phyloP scores from a whole-genome alignment of 2,888 invertebrate genomes.

The Lasioglossum villosulum region DNA sequence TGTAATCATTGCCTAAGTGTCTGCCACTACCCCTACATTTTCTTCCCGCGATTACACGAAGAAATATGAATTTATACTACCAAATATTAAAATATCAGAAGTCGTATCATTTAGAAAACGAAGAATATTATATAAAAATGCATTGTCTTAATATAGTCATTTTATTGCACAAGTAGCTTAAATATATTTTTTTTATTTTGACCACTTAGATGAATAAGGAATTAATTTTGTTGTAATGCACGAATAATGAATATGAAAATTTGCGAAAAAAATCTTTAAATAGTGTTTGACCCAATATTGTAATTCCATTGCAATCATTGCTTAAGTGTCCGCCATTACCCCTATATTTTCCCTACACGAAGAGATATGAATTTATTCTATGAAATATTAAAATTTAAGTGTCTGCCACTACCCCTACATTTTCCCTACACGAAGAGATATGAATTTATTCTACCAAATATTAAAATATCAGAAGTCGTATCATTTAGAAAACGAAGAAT shows the following conservation, averaged over 20 bases:
- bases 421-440: neutral
- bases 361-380: no score
- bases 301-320: no score
- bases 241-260: neutral
- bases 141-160: no score
- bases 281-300: neutral
- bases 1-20: neutral
- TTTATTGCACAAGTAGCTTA: no score
- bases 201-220: no score
- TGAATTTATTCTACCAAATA: neutral
- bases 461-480: neutral
- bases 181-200: no score
- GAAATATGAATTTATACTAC: no score
- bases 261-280: no score
- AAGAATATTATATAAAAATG: constrained; percentile 10
- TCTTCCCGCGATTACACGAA: neutral
- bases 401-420: neutral
- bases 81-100: neutral
- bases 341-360: neutral
- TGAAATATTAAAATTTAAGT: neutral
- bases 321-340: neutral
- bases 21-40: neutral
- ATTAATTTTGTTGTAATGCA: neutral
- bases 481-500: neutral
- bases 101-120: neutral